These are phyloP conservation scores for Cryptocephalus primarius DNA, from an alignment of 2,888 invertebrate species.

Conservation along the genomic window DNA sequence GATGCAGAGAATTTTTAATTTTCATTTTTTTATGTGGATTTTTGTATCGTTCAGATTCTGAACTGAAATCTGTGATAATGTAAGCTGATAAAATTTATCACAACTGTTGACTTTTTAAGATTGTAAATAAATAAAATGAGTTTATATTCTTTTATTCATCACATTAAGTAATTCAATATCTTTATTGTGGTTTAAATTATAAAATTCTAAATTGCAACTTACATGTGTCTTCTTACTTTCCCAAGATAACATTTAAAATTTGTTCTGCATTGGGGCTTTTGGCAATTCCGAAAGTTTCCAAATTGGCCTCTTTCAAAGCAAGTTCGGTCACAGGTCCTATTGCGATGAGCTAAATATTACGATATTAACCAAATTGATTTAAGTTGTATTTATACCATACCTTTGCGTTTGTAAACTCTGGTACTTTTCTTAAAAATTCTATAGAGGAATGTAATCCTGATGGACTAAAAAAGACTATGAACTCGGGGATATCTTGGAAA, in stretches of 20 bases:
- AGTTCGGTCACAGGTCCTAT: slow-evolving; percentile 47
- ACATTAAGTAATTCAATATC: too few species aligned
- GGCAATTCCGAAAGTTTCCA: slow-evolving; percentile 39
- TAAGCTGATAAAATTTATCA: slow-evolving; percentile 10
- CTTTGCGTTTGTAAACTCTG: slow-evolving; percentile 20
- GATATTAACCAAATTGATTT: too few species aligned
- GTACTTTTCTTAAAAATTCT: slow-evolving; percentile 33
- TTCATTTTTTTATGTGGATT: background rate
- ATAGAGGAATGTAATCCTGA: slow-evolving; percentile 43
- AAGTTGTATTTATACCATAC: slow-evolving; percentile 8
- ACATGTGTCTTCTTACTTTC: too few species aligned
- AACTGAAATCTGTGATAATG: slow-evolving; percentile 18
- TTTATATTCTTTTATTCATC: too few species aligned
- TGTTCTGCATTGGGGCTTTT: slow-evolving; percentile 43
- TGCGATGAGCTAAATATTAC: slow-evolving; percentile 37
- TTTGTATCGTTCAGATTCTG: background rate
- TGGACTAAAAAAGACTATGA: slow-evolving; percentile 48
- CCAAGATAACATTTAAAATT: slow-evolving; percentile 35
- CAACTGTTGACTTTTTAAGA: background rate
- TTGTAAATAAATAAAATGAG: background rate
- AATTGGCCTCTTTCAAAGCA: slow-evolving; percentile 36
- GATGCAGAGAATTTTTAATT: background rate
- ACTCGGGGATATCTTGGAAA: slow-evolving; percentile 36
- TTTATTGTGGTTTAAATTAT: too few species aligned
- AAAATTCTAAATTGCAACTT: too few species aligned